Evolutionary conservation across 2,797 vertebrate genomes (phyloP).

Genomic region (Neosilurus hyrtlii): DNA sequence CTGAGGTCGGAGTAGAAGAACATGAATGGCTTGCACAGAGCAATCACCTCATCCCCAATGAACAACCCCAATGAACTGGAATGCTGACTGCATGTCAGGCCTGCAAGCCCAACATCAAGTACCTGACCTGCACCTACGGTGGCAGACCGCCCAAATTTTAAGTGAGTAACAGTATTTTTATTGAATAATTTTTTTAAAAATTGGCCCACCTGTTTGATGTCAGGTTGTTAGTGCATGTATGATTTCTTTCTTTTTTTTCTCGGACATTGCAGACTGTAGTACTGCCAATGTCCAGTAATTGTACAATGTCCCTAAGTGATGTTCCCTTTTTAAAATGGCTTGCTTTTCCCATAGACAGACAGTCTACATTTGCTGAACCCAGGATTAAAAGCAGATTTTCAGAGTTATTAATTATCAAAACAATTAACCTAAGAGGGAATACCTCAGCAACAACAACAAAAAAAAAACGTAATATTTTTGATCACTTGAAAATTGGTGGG

Average conservation of each 20-base stretch:
- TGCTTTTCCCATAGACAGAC: not conserved
- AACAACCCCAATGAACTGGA: not conserved
- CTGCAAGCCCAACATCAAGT: not conserved
- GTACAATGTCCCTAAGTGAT: not conserved
- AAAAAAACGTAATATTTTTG: not conserved
- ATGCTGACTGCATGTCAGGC: not conserved
- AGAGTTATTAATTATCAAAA: not conserved
- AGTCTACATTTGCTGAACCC: not conserved
- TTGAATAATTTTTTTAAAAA: not conserved
- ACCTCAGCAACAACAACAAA: not conserved
- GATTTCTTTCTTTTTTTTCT: not conserved
- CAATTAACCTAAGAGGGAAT: not conserved
- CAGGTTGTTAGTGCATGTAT: not conserved
- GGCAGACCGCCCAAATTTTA: not conserved
- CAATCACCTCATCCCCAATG: not conserved
- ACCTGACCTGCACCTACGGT: not conserved
- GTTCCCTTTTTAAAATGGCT: not conserved
- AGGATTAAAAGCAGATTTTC: not conserved
- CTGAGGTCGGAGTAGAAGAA: not conserved
- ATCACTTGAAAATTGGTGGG: not conserved
- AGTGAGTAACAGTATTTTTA: not conserved
- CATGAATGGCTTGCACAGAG: not conserved
- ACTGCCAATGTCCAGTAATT: not conserved
- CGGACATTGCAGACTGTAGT: not conserved
- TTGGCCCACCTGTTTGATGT: not conserved